These are phyloP conservation scores for Electrophaes corylata DNA, from an alignment of 2,888 invertebrate species.

Conservation along the genomic window DNA sequence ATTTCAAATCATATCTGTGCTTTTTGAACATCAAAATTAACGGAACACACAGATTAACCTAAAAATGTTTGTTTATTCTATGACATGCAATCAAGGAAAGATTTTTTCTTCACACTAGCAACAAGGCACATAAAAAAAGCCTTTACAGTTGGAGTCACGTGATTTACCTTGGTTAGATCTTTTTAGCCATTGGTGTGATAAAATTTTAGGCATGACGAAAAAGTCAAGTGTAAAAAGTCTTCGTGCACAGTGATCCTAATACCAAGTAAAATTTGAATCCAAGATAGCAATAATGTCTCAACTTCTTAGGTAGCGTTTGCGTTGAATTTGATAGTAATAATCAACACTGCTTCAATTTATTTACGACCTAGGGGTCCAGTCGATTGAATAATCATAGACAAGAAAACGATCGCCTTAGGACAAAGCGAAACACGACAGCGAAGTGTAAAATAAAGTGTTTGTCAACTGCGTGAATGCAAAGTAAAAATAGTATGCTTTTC, in stretches of 20 bases:
- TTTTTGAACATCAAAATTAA: too few species aligned
- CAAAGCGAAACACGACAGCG: slow-evolving; percentile 16
- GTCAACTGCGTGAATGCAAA: not conserved
- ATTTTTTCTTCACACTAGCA: too few species aligned
- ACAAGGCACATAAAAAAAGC: too few species aligned
- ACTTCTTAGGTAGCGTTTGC: slow-evolving; percentile 15
- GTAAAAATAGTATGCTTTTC: not conserved
- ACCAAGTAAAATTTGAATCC: slow-evolving; percentile 10
- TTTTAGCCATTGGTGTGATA: too few species aligned
- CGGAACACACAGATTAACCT: too few species aligned
- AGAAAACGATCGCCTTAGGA: slow-evolving; percentile 35
- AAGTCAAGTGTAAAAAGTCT: too few species aligned
- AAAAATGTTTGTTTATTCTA: too few species aligned
- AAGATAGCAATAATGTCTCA: slow-evolving; percentile 26
- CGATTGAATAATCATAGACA: slow-evolving; percentile 62
- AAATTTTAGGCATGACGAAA: too few species aligned
- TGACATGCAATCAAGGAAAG: too few species aligned
- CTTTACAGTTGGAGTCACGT: too few species aligned
- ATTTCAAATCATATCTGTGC: too few species aligned
- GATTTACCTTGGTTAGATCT: too few species aligned
- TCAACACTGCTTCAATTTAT: slow-evolving; percentile 25
- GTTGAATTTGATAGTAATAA: slow-evolving; percentile 19
- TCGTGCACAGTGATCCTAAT: not conserved
- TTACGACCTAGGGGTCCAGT: slow-evolving; percentile 36
- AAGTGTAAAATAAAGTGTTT: slow-evolving; percentile 19